Evolutionary conservation across 2,888 invertebrate species (phyloP), one percentile per base, ranked within the genome.

Genomic region (Rhaphigaster nebulosa): DNA sequence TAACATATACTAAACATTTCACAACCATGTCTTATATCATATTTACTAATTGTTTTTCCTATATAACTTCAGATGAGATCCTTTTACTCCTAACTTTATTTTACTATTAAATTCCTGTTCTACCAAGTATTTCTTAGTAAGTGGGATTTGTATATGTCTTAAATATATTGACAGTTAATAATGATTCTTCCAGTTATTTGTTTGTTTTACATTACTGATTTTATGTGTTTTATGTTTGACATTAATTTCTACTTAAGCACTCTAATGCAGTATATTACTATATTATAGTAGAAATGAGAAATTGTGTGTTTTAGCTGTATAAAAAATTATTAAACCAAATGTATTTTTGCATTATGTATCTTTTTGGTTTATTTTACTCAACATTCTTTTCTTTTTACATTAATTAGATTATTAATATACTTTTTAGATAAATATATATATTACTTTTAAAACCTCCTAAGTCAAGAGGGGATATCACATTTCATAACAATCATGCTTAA

Each of bases 171-270:
- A 34, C 34, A 70, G 10, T 70, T 34, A 70, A 70, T 13, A 15
- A 65, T 70, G 70, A 34, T 20, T 65, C n/a, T 65, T 26, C 65
- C 13, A 20, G 70, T 70, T 20, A 65, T 13, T 65, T 65, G 1
- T 65, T 65, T 65, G 8, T 34, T 34, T 65, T 29, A 15, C 65
- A 65, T 5, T 23, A 60, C 10, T 10, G n/a, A 65, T 29, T 29
- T 65, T 65, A 29, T 34, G 70, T 70, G 29, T 70, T 65, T 34
- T 70, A 34, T 70, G 70, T 70, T 70, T 70, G 70, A 70, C 70
- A 70, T 70, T 70, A 70, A 70, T 70, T 70, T 70, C 70, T 70
- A 34, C 18, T 34, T 34, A 34, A 34, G 70, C 87, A 50, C 87
- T 52, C 45, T 18, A 87, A 45, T 87, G n/a, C 45, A 52, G n/a